Percentiles rank a stretch among this genome's conserved stretches.
Conservation (phyloP, 2,797 vertebrate genomes). For the Momotus momota region DNA sequence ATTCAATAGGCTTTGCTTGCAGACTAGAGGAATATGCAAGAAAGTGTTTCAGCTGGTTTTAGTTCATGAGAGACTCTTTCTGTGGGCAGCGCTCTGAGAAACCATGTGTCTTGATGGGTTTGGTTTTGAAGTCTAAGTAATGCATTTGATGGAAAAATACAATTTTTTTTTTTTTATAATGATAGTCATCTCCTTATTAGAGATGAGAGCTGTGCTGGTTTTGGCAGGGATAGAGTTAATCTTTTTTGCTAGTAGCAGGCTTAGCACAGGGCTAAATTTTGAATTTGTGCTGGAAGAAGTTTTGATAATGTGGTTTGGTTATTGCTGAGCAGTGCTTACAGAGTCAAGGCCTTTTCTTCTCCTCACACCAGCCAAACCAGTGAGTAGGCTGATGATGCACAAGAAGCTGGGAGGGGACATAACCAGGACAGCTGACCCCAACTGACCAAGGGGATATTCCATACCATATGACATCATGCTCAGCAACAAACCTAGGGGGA, state of each 20-base stretch:
- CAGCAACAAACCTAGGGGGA: not conserved
- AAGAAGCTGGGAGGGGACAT: not conserved
- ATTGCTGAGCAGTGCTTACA: not conserved
- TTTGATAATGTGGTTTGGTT: not conserved
- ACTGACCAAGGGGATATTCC: not conserved
- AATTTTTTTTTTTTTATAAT: not conserved
- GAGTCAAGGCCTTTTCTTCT: not conserved
- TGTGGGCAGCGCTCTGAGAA: not conserved
- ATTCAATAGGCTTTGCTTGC: not conserved
- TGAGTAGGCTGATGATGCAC: not conserved
- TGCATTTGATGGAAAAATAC: not conserved
- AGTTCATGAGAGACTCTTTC: not conserved
- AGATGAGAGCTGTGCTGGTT: not conserved
- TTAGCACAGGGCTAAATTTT: not conserved
- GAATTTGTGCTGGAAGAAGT: not conserved
- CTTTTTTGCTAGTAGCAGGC: not conserved
- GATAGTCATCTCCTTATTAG: not conserved
- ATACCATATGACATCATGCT: not conserved
- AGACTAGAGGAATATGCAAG: not conserved
- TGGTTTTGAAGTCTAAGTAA: not conserved
- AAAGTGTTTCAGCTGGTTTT: not conserved
- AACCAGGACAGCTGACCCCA: not conserved
- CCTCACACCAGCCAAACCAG: not conserved
- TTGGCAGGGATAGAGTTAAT: not conserved
- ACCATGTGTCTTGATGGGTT: not conserved